Base-by-base conservation (phyloP, 1,140 invertebrate species). In the Cotesia glomerata region DNA sequence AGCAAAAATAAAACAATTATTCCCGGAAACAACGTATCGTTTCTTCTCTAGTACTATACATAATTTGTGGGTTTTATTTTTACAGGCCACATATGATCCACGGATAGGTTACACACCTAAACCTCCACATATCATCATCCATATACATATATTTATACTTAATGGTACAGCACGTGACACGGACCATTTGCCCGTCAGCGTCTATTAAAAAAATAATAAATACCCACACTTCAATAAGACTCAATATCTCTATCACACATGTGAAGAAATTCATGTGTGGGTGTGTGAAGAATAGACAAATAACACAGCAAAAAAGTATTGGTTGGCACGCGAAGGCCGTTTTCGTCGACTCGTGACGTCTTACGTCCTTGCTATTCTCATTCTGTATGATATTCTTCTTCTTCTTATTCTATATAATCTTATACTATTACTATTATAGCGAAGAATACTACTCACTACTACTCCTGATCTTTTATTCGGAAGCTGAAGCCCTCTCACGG, bases 171-270 rank as follows among this genome's bases (percentile, higher is more conserved):
- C 51, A 70, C n/a, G 63, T 66, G 68, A 73, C 58, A 71, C 14
- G 62, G 58, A 39, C 39, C 71, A 73, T 75, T 75, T 75, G 68
- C 67, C 39, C 36, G 45, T 70, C 18, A 52, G 39, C 56, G 13
- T 18, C 3, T n/a, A 14, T 11, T 56, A 4, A 69, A 59, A 69
- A 69, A 69, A 61, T 39, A 34, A n/a, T 54, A 5, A 8, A 51
- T 16, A 68, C 11, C 13, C 13, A 52, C 35, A 16, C 18, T n/a
- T n/a, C n/a, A n/a, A n/a, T n/a, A n/a, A n/a, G n/a, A n/a, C n/a
- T n/a, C n/a, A n/a, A n/a, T 26, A 2, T 26, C 18, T 26, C 18
- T 26, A 26, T 26, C 18, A 26, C 18, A 26, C 18, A 26, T 26
- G 18, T 26, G 18, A 26, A 26, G 18, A 26, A 26, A 26, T 26